Conservation (phyloP, 2,113 vertebrate species). For the Sitta europaea region DNA sequence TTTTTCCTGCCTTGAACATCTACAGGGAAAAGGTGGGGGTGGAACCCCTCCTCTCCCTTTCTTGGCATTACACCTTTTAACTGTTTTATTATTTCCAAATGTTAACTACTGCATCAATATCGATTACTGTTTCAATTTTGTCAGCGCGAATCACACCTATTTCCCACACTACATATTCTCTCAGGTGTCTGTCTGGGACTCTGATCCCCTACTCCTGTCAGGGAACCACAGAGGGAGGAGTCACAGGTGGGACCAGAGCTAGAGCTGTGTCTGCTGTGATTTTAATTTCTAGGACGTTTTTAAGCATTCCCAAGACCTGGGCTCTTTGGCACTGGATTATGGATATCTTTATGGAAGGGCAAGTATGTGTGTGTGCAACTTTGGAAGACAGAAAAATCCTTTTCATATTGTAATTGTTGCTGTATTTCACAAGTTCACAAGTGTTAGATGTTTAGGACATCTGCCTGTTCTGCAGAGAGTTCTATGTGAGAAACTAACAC, state of each 20-base stretch:
- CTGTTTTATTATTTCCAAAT: too few species aligned
- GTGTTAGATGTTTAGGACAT: too few species aligned
- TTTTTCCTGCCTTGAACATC: too few species aligned
- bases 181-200: not conserved
- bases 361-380: fast-evolving
- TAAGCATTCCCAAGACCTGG: not conserved
- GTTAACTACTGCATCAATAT: too few species aligned
- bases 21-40: too few species aligned
- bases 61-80: too few species aligned
- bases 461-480: not conserved
- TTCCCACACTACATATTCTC: fast-evolving
- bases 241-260: fast-evolving
- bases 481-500: not conserved
- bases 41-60: too few species aligned
- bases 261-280: fast-evolving
- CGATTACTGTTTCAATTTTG: too few species aligned
- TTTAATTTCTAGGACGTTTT: too few species aligned
- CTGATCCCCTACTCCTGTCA: not conserved
- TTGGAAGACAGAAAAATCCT: not conserved
- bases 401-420: not conserved
- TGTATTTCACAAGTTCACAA: too few species aligned
- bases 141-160: too few species aligned
- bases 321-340: not conserved
- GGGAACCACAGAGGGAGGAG: not conserved
- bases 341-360: not conserved